Evolutionary conservation across 2,113 vertebrate species (phyloP).

Genomic region (Progne subis): DNA sequence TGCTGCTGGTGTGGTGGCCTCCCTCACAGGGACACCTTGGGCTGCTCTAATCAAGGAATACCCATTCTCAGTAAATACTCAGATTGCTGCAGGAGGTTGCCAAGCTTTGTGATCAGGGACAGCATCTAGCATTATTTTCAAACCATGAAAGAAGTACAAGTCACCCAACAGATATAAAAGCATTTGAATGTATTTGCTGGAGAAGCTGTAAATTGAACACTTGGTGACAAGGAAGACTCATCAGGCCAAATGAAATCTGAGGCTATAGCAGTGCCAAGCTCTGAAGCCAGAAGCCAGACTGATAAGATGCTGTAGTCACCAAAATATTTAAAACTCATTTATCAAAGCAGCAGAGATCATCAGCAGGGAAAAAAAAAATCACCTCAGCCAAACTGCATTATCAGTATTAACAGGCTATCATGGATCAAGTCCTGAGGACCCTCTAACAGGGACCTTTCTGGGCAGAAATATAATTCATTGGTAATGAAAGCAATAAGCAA

Average conservation of each 20-base stretch:
- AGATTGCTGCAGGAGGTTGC: background rate
- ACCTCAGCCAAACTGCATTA: background rate
- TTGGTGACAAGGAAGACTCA: background rate
- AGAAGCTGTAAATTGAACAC: background rate
- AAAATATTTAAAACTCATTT: background rate
- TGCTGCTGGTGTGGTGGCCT: background rate
- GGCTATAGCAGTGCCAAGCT: background rate
- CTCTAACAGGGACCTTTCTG: background rate
- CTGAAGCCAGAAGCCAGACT: background rate
- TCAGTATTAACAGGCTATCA: background rate
- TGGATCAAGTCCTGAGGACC: background rate
- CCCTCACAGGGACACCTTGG: background rate
- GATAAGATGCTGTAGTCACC: background rate
- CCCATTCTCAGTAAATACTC: background rate
- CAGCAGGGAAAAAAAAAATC: rapidly evolving
- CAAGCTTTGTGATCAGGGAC: background rate
- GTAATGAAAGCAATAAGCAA: background rate
- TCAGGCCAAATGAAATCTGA: background rate
- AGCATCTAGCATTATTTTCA: background rate
- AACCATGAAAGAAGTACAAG: background rate
- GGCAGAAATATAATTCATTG: background rate
- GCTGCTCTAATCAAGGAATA: background rate
- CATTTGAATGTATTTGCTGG: background rate
- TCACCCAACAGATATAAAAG: background rate
- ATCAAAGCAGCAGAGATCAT: background rate